Conservation (phyloP, 2,888 invertebrate species). For the Mechanitis mazaeus region DNA sequence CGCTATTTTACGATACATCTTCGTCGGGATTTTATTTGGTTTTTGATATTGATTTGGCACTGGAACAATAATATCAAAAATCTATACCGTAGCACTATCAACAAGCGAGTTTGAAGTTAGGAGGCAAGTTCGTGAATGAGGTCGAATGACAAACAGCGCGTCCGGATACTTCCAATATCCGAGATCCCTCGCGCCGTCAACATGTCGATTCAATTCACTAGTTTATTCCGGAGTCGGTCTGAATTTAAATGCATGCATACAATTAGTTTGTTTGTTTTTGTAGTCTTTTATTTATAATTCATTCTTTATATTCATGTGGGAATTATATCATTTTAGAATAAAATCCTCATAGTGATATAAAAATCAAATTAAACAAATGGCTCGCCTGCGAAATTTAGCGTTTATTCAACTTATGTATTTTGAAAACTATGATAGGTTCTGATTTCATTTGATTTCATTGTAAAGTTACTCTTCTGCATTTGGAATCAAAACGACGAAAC, state of each 20-base stretch:
- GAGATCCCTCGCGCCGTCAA: slow-evolving; percentile 34
- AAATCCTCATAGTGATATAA: background rate
- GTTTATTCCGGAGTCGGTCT: slow-evolving; percentile 4
- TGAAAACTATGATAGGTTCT: no score
- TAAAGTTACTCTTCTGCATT: no score
- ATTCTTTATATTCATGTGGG: background rate
- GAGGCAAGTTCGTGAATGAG: slow-evolving; percentile 10
- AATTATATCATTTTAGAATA: background rate
- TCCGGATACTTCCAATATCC: slow-evolving; percentile 64
- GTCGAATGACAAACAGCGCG: slow-evolving; percentile 48
- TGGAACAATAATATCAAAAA: background rate
- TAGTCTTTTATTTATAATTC: background rate
- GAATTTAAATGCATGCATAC: slow-evolving; percentile 4
- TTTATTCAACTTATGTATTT: no score
- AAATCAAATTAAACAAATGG: no score
- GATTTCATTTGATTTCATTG: no score
- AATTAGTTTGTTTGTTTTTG: slow-evolving; percentile 4
- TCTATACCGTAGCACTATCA: background rate
- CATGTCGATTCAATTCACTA: slow-evolving; percentile 13
- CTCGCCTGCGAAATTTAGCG: no score
- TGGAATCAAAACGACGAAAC: no score
- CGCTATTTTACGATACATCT: slow-evolving; percentile 4
- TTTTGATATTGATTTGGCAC: background rate
- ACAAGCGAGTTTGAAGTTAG: slow-evolving; percentile 2
- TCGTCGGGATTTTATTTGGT: slow-evolving; percentile 2